A percentile compares a stretch with the other conserved stretches of the same genome.
Evolutionary conservation across 2,113 vertebrate genomes (phyloP).

Genomic region (Dasypus novemcinctus): DNA sequence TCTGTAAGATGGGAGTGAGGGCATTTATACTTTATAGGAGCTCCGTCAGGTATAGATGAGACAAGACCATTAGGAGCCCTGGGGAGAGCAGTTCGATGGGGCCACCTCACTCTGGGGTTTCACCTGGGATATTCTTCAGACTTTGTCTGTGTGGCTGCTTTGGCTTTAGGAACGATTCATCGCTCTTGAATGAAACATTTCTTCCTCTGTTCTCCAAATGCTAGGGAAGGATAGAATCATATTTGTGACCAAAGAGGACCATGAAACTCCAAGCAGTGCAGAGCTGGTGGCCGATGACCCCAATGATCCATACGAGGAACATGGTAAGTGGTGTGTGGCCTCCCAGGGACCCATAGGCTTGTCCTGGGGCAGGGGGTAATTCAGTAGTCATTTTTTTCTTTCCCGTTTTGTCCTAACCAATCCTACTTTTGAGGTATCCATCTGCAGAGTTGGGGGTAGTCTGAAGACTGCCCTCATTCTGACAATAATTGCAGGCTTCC

Average conservation of each 20-base stretch:
- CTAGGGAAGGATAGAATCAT: slow-evolving; percentile 89
- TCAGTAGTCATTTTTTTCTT: neutral
- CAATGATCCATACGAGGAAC: slow-evolving; percentile 96
- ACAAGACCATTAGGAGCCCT: neutral
- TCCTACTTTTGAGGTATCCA: neutral
- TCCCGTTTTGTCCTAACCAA: too few relatives aligned
- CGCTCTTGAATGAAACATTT: slow-evolving; percentile 37
- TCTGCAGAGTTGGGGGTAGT: too few relatives aligned
- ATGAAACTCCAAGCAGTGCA: slow-evolving; percentile 94
- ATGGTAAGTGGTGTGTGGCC: slow-evolving; percentile 77
- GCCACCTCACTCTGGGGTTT: neutral
- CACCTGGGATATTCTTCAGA: neutral
- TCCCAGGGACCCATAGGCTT: neutral
- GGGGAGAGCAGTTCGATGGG: neutral
- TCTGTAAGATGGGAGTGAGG: neutral
- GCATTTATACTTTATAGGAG: neutral
- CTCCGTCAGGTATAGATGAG: neutral
- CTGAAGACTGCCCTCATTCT: too few relatives aligned
- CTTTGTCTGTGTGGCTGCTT: neutral
- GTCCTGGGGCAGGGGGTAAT: neutral
- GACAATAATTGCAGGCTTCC: too few relatives aligned
- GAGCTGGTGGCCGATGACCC: slow-evolving; percentile 97
- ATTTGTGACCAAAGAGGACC: slow-evolving; percentile 93
- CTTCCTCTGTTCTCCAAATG: slow-evolving; percentile 47
- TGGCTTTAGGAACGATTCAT: neutral